Base-by-base conservation (phyloP, 2,888 invertebrate species). In the Falcaria lacertinaria region DNA sequence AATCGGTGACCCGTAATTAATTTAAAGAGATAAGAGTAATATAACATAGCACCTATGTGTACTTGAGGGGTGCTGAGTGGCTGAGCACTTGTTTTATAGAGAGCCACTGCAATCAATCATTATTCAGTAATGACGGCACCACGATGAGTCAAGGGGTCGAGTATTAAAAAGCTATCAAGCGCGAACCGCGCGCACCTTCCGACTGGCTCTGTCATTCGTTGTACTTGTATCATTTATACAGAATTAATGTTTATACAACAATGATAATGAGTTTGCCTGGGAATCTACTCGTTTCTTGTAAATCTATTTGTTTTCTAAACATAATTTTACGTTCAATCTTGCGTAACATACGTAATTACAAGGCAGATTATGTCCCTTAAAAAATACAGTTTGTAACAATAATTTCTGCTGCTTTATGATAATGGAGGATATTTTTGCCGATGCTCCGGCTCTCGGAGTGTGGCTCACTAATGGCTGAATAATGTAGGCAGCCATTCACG, bases 401-500 rank as follows among this genome's bases (percentile, higher is more conserved):
- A 15, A 15, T 15, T 17, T 35, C 28, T 39, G 48, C 46, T 45
- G 39, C 45, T 37, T 28, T 22, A 38, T 34, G 50, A 44, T 41
- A 48, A 54, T 47, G 47, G 50, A 54, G 46, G 48, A 47, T 44
- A 47, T 60, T 53, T 56, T 54, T 54, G 55, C 52, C 44, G 39
- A 38, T 46, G 42, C 44, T 43, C 48, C 48, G 56, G 46, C 52
- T 56, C 55, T 57, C n/a, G 42, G 52, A 56, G 60, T 65, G 64
- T 57, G 59, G 64, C 67, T 60, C 66, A 60, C 69, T 78, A 79
- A 79, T 79, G 72, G 71, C 57, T 61, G 70, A 73, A 72, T 75
- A 76, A 74, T 72, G 74, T 78, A 72, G 61, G 64, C 72, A 66
- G 63, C 68, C 68, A 71, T 71, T 71, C 72, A 71, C 69, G 74